Percentiles rank a stretch among this genome's conserved stretches.
Conservation (phyloP, 2,797 vertebrate genomes). For the Enteromius anoplus region DNA sequence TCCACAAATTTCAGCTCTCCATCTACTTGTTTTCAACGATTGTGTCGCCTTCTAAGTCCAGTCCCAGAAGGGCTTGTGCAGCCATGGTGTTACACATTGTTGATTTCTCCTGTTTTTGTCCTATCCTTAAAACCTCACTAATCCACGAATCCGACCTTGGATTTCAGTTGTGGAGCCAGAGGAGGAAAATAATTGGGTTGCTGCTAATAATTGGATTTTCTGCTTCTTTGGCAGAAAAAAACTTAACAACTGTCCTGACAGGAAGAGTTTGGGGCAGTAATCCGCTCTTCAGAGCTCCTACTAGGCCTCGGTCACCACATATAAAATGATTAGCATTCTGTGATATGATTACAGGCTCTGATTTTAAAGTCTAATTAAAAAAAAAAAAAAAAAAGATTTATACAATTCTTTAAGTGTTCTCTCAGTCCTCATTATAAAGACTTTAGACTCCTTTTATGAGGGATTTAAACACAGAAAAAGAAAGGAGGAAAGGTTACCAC, state of each 20-base stretch:
- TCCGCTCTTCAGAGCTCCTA: conserved; percentile 66
- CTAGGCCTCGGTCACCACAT: conserved; percentile 66
- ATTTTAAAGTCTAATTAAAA: conserved; percentile 63
- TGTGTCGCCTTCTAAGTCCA: conserved; percentile 75
- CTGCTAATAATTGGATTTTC: conserved; percentile 87
- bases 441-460: conserved; percentile 62
- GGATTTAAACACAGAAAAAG: conserved; percentile 61
- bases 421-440: conserved; percentile 74
- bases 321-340: conserved; percentile 79
- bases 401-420: conserved; percentile 73
- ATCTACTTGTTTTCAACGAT: conserved; percentile 67
- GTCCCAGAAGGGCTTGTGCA: conserved; percentile 72
- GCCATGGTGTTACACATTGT: conserved; percentile 75
- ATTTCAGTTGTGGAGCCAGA: conserved; percentile 77
- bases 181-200: conserved; percentile 82
- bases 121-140: conserved; percentile 79
- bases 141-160: conserved; percentile 83
- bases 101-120: conserved; percentile 72
- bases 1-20: conserved; percentile 24
- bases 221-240: conserved; percentile 75
- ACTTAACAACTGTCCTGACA: conserved; percentile 71
- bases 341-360: conserved; percentile 70
- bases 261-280: conserved; percentile 66
- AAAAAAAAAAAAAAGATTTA: conserved; percentile 62
- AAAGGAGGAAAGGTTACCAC: conserved; percentile 23